Base-by-base conservation (phyloP, 2,888 invertebrate genomes). In the Diaperis boleti region DNA sequence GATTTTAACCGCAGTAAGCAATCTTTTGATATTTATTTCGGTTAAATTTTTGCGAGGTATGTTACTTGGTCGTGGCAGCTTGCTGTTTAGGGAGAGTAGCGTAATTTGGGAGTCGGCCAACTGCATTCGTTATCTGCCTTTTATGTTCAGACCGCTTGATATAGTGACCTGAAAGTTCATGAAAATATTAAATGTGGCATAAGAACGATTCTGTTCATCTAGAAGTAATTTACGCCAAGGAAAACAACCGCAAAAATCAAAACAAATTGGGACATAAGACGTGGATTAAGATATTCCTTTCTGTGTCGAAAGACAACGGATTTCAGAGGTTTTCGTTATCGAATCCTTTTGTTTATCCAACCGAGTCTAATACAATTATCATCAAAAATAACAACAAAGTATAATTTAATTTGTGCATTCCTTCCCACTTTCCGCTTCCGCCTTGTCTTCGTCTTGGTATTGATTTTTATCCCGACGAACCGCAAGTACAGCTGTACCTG, bases 401-500 rank as follows among this genome's bases (percentile, higher is more conserved):
- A 37, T 67, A 68, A 71, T 67, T 63, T 64, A 67, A 71, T 71
- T 70, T 67, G 47, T 50, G 35, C 59, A 65, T 70, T 68, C 70
- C 69, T 74, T 75, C 73, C 76, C 76, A 72, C 75, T 76, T 75
- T 74, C 74, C 63, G 69, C 69, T 72, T 75, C 74, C 73, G 73
- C 69, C 74, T 74, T 72, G 67, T 70, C 71, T 72, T 70, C 72
- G 70, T 73, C 70, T 72, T 71, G 62, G 70, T 71, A 73, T 73
- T 72, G 73, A 73, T 73, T 73, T 73, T 78, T 76, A 77, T 77
- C 70, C 76, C 72, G 67, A 69, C 75, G 75, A 76, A 78, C 77
- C 77, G 74, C 77, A 76, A 76, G 67, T 76, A 75, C 71, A 65
- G 72, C 49, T 71, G 67, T 64, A 62, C 64, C 74, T 73, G 68